Percentiles rank a stretch among this genome's conserved stretches.
Conservation (phyloP, 2,888 invertebrate genomes). For the Cephus runcator region DNA sequence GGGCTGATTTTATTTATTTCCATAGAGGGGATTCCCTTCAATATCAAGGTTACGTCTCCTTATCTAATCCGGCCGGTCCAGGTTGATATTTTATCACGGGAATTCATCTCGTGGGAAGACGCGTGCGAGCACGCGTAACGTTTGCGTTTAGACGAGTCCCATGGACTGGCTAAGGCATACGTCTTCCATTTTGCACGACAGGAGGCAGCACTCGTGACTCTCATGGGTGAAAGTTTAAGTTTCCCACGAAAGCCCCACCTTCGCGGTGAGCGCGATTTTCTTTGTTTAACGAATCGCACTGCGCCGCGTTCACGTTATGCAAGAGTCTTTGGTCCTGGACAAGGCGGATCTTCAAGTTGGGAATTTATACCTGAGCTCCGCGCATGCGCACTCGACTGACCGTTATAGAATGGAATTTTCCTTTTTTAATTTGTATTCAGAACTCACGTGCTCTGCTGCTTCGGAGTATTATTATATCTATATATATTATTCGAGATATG, state of each 20-base stretch:
- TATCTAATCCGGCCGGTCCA: background rate
- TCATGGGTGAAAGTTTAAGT: slow-evolving; percentile 60
- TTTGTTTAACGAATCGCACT: background rate
- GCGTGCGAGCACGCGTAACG: background rate
- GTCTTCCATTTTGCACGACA: background rate
- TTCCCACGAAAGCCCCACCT: slow-evolving; percentile 45
- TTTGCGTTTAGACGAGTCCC: background rate
- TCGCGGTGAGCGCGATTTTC: background rate
- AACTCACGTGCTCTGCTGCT: background rate
- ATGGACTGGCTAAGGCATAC: background rate
- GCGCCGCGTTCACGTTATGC: background rate
- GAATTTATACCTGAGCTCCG: background rate
- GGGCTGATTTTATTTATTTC: background rate
- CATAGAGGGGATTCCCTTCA: background rate
- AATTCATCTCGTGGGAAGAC: background rate
- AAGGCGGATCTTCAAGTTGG: background rate
- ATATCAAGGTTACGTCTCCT: background rate
- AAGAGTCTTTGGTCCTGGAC: background rate
- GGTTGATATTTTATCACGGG: background rate
- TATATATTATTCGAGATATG: background rate
- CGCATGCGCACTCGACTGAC: background rate
- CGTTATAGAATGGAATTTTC: background rate
- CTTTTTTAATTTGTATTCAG: background rate
- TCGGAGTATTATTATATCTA: no score
- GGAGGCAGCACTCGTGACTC: slow-evolving; percentile 40